A percentile compares a stretch with the other conserved stretches of the same genome.
Evolutionary conservation across 2,113 vertebrate species (phyloP).

Genomic region (Tychaedon coryphoeus): DNA sequence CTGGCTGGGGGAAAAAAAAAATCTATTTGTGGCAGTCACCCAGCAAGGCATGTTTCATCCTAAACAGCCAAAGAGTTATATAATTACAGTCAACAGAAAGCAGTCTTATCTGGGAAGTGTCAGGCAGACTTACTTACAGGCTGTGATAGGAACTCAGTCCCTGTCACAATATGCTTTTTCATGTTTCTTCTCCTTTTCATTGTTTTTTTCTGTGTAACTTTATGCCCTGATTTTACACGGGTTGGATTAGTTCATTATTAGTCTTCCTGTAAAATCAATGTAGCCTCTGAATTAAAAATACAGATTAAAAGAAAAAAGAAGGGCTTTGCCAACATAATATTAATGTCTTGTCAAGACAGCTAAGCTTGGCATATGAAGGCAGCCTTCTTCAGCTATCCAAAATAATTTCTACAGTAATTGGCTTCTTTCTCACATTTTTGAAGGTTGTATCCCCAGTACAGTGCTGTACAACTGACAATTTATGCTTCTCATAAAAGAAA

Average conservation of each 20-base stretch:
- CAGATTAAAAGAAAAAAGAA: not conserved
- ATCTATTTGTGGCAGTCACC: not conserved
- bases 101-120: conserved; percentile 21
- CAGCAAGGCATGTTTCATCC: conserved; percentile 29
- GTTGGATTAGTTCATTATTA: not conserved
- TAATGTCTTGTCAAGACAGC: not conserved
- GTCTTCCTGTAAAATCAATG: conserved; percentile 3
- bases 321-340: not conserved
- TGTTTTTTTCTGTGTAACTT: not conserved
- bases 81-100: conserved; percentile 30
- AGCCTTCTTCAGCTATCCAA: not conserved
- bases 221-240: not conserved
- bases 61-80: conserved; percentile 1
- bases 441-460: not conserved
- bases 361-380: not conserved
- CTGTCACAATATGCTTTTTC: not conserved
- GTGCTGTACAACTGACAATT: not conserved
- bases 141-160: not conserved
- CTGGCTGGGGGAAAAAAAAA: not conserved
- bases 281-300: not conserved
- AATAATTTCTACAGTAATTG: conserved; percentile 30
- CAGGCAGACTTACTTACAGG: conserved; percentile 10
- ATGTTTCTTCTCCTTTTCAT: not conserved
- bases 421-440: not conserved
- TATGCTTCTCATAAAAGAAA: not conserved